Evolutionary conservation across 1,140 invertebrate species (phyloP).

Genomic region (Drosophila pandora): DNA sequence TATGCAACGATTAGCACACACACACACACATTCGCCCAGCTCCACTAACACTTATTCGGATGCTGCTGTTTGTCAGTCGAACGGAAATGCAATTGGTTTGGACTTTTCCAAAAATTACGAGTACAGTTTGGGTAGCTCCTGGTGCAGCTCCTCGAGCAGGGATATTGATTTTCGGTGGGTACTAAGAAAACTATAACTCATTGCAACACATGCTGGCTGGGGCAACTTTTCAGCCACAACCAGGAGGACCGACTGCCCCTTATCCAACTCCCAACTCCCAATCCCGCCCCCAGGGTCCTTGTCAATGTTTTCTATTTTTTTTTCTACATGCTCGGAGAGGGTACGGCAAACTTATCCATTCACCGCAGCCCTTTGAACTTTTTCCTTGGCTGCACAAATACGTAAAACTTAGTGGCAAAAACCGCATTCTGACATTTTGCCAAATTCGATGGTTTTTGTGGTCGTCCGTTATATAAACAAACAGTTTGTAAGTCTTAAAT

Average conservation of each 20-base stretch:
- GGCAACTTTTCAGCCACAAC: slow-evolving; percentile 61
- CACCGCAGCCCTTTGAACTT: slow-evolving; percentile 76
- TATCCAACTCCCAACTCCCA: slow-evolving; percentile 1
- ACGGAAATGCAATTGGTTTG: slow-evolving; percentile 62
- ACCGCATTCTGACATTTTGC: slow-evolving; percentile 80
- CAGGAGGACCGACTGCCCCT: background rate
- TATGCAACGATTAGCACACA: slow-evolving; percentile 70
- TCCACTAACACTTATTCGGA: background rate
- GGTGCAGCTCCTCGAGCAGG: slow-evolving; percentile 18
- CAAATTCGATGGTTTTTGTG: slow-evolving; percentile 72
- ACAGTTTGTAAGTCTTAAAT: slow-evolving; percentile 9
- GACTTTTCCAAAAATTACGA: slow-evolving; percentile 62
- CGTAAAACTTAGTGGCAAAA: slow-evolving; percentile 67
- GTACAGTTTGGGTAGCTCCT: slow-evolving; percentile 29
- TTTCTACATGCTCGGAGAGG: slow-evolving; percentile 15
- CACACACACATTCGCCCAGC: slow-evolving; percentile 24
- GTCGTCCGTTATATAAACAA: slow-evolving; percentile 45
- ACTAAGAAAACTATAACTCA: slow-evolving; percentile 72
- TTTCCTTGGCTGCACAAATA: slow-evolving; percentile 50
- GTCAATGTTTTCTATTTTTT: slow-evolving; percentile 50
- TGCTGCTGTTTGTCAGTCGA: slow-evolving; percentile 9
- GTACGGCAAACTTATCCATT: slow-evolving; percentile 70
- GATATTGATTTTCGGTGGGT: slow-evolving; percentile 61
- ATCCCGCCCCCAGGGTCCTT: slow-evolving; percentile 6
- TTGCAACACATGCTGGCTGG: slow-evolving; percentile 76